Evolutionary conservation across 2,888 invertebrate genomes (phyloP), one percentile per base, ranked within the genome.

Genomic region (Pemphredon lugubris): DNA sequence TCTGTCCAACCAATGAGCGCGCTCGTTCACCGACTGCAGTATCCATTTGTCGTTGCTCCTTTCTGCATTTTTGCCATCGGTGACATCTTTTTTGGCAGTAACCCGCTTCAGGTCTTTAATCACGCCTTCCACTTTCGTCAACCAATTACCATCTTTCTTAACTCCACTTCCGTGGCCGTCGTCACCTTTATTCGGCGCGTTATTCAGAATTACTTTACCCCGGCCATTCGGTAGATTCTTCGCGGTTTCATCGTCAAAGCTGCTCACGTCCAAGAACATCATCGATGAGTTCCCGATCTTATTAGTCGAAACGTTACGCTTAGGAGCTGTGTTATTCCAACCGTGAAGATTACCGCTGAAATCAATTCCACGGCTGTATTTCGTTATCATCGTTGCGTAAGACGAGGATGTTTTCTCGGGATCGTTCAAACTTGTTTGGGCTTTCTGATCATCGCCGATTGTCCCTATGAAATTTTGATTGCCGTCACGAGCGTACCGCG

Each of bases 331-430:
- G 1, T 3, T 37, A 6, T n/a, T n/a, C 13, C 32, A 11, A 1
- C 1, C 14, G 1, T 2, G 7, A 0, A 3, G 1, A 26, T 61
- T 32, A 1, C 26, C 1, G 3, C 18, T 14, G 0, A 23, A 2
- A 3, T 21, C 30, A 37, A 55, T 7, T 1, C 45, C 9, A 13
- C 58, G 47, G 18, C 67, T 79, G 37, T 71, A 77, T 21, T 51
- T 58, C 7, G 75, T 71, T 11, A 75, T 48, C n/a, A 79, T 67
- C 16, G 18, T 55, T 0, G 67, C 79, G 47, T 75, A 79, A 30
- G 79, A 67, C 13, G 48, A 45, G 7, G 30, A 50, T 5, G 14
- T 5, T n/a, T 32, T 55, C 14, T 32, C 63, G 0, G n/a, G 7
- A 1, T 48, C 20, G 1, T 21, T 21, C 6, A 14, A 3, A 2